Percentiles rank a stretch among this genome's conserved stretches.
Evolutionary conservation across 2,888 invertebrate species (phyloP).

Genomic region (Lepidochitona cinerea): DNA sequence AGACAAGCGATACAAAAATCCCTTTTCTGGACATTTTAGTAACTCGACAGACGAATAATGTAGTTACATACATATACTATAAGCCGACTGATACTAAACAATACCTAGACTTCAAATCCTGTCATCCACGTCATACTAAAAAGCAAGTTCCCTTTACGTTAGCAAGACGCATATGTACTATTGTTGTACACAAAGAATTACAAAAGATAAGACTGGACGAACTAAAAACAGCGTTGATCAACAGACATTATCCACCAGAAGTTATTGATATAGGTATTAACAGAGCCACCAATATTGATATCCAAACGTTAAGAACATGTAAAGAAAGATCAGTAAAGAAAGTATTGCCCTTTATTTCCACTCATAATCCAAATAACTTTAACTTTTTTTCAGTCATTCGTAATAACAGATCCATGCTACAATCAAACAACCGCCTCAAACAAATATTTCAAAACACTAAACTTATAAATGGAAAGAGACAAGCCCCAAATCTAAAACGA

Average conservation of each 20-base stretch:
- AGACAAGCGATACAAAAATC: conserved; percentile 7
- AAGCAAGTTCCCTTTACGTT: conserved; percentile 12
- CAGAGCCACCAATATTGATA: background rate
- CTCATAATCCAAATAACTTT: no score
- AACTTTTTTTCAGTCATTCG: no score
- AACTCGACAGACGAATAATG: background rate
- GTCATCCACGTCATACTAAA: conserved; percentile 19
- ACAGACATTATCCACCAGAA: background rate
- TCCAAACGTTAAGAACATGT: no score
- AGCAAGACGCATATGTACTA: conserved; percentile 15
- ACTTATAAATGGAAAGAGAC: no score
- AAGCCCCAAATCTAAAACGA: no score
- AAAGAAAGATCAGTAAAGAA: no score
- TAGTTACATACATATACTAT: conserved; percentile 15
- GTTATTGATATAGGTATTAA: background rate
- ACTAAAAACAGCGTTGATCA: background rate
- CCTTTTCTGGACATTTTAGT: conserved; percentile 16
- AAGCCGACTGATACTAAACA: conserved; percentile 21
- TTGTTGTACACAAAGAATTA: conserved; percentile 8
- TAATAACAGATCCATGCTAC: no score
- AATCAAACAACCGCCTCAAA: no score
- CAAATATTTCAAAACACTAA: no score
- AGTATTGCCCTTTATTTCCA: no score
- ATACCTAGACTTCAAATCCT: conserved; percentile 19
- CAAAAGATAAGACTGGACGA: background rate